phyloP scores from a whole-genome alignment of 2,113 vertebrate genomes.

The Cyanoderma ruficeps region DNA sequence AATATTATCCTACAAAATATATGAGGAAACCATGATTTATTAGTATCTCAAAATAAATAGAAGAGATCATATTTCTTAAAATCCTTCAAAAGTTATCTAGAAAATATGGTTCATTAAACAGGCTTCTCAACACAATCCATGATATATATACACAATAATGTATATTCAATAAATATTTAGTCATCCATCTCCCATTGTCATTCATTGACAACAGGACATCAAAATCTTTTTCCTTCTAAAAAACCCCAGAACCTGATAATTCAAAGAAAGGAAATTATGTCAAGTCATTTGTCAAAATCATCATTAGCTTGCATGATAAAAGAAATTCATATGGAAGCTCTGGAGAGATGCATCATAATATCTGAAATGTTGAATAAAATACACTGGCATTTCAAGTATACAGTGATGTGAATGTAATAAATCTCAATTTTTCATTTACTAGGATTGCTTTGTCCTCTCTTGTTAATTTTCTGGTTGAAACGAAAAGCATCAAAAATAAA shows the following conservation, averaged over 20 bases:
- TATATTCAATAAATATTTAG: not conserved
- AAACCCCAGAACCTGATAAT: not conserved
- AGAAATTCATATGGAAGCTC: not conserved
- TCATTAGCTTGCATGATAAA: not conserved
- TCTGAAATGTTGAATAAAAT: not conserved
- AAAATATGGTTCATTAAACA: not conserved
- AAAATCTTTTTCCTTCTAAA: not conserved
- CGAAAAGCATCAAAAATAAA: not conserved
- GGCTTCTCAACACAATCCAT: not conserved
- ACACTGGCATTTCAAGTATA: not conserved
- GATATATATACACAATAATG: not conserved
- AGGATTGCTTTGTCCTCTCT: not conserved
- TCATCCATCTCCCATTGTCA: not conserved
- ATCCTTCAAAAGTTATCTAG: not conserved
- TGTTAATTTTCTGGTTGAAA: not conserved
- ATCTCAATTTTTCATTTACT: not conserved
- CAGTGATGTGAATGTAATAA: fast-evolving
- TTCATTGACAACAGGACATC: not conserved
- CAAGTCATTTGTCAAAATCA: constrained; percentile 11
- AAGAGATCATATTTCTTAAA: constrained; percentile 4
- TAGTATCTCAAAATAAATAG: not conserved
- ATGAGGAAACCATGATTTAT: not conserved
- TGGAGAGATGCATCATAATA: not conserved
- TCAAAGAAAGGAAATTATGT: not conserved
- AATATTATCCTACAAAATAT: not conserved